Evolutionary conservation across 1,140 invertebrate genomes (phyloP), one percentile per base, ranked within the genome.

Genomic region (Hermetia illucens): DNA sequence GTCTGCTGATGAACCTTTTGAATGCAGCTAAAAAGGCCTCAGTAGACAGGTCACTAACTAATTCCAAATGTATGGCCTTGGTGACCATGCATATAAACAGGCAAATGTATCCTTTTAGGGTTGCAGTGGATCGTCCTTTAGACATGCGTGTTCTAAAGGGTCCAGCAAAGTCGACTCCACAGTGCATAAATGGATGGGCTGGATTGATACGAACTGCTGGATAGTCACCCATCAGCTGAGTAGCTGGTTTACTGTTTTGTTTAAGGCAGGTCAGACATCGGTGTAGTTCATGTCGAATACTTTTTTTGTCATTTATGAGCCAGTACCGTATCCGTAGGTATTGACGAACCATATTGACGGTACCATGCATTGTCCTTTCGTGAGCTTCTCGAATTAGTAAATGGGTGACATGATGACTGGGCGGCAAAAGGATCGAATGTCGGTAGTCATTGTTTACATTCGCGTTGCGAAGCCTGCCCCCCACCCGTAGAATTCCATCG

Each of bases 141-240:
- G 39, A 39, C 12, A 38, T 43, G 34, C 42, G 41, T 9, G 42
- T 48, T n/a, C 25, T n/a, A 27, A 65, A 48, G 0, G 62, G 60
- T 0, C 64, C 62, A 3, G 52, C 49, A 44, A 45, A 65, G 46
- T 66, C 63, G 1, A 63, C 41, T 2, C 62, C 63, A 6, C 42
- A 40, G 13, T 52, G 43, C 5, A 17, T 15, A 44, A 66, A 66
- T 0, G 59, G 46, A 4, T 38, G 32, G 1, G 49, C 34, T 13
- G 44, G 39, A 16, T 39, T 15, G 3, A 66, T 46, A 20, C 56
- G 34, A 13, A 36, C 30, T 5, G 25, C 19, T 6, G 63, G 62
- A 15, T 64, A 43, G 36, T 56, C 30, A 10, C 48, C 55, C 56
- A 64, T 63, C 6, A 49, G 9, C 25, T 46, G 49, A 4, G 41